phyloP scores from a whole-genome alignment of 2,113 vertebrate genomes.

The Numenius arquata region DNA sequence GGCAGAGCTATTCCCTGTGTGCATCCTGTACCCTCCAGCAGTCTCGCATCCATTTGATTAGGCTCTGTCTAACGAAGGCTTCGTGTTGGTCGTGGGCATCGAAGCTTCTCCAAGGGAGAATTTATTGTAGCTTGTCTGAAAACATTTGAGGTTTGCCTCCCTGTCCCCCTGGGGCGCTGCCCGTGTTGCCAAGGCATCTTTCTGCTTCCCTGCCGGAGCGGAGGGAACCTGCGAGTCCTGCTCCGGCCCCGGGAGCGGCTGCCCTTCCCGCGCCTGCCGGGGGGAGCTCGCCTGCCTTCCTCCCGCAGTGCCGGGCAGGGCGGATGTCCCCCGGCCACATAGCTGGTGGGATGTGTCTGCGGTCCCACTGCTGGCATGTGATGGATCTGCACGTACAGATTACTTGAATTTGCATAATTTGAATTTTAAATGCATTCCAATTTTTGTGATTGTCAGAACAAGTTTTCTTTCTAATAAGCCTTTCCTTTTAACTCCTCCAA shows the following conservation, averaged over 20 bases:
- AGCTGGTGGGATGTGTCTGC: neutral
- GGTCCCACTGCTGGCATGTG: neutral
- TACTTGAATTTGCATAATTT: constrained; percentile 49
- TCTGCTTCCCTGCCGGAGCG: rapidly evolving
- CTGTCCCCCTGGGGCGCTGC: neutral
- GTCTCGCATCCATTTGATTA: neutral
- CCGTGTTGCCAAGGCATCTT: neutral
- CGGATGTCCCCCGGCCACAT: rapidly evolving
- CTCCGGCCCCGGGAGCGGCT: rapidly evolving
- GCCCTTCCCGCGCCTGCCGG: rapidly evolving
- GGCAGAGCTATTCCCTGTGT: neutral
- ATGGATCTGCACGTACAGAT: neutral
- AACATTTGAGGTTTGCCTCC: neutral
- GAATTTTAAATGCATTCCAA: constrained; percentile 42
- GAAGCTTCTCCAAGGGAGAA: neutral
- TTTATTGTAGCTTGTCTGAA: neutral
- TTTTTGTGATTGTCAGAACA: constrained; percentile 11
- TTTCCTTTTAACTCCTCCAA: neutral
- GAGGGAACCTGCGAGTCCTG: neutral
- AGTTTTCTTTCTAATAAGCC: constrained; percentile 12
- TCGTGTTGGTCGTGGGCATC: neutral
- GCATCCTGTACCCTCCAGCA: neutral
- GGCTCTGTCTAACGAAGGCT: neutral
- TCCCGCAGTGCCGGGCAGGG: rapidly evolving
- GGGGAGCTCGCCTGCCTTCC: neutral